phyloP scores from a whole-genome alignment of 2,113 vertebrate genomes.

The Podarcis cretensis region DNA sequence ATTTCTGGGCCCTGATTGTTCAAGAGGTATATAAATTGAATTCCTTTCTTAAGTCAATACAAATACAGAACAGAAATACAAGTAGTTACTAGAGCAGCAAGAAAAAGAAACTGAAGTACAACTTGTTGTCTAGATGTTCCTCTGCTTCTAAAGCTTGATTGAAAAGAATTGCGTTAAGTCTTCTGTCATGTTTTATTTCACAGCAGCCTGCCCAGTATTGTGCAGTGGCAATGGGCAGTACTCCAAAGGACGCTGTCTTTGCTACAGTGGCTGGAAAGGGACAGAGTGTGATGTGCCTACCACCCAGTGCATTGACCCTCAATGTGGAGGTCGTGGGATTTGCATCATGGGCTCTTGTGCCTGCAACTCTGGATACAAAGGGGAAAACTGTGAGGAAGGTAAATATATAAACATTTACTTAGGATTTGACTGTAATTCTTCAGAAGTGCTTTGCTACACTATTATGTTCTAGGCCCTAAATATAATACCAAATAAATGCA shows the following conservation, averaged over 20 bases:
- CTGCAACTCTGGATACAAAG: slow-evolving; percentile 95
- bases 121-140: slow-evolving; percentile 30
- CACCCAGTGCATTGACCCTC: slow-evolving; percentile 91
- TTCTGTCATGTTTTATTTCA: slow-evolving; percentile 55
- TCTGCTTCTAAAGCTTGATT: slow-evolving; percentile 17
- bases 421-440: slow-evolving; percentile 12
- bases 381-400: slow-evolving; percentile 95
- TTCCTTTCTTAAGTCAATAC: slow-evolving; percentile 44
- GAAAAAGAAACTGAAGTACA: neutral
- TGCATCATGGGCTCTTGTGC: slow-evolving; percentile 93
- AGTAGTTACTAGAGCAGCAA: slow-evolving; percentile 1
- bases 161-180: slow-evolving; percentile 42
- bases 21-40: slow-evolving; percentile 85
- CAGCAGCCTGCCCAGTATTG: slow-evolving; percentile 95
- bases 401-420: slow-evolving; percentile 64
- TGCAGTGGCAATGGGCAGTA: slow-evolving; percentile 98
- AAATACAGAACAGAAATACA: slow-evolving; percentile 29
- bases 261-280: slow-evolving; percentile 98
- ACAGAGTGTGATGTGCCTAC: slow-evolving; percentile 92
- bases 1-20: slow-evolving; percentile 96
- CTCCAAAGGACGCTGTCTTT: slow-evolving; percentile 95
- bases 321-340: slow-evolving; percentile 91
- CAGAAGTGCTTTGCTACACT: slow-evolving; percentile 13
- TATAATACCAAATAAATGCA: neutral
- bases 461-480: neutral